Base-by-base conservation (phyloP, 2,888 invertebrate genomes). In the Aricia artaxerxes region DNA sequence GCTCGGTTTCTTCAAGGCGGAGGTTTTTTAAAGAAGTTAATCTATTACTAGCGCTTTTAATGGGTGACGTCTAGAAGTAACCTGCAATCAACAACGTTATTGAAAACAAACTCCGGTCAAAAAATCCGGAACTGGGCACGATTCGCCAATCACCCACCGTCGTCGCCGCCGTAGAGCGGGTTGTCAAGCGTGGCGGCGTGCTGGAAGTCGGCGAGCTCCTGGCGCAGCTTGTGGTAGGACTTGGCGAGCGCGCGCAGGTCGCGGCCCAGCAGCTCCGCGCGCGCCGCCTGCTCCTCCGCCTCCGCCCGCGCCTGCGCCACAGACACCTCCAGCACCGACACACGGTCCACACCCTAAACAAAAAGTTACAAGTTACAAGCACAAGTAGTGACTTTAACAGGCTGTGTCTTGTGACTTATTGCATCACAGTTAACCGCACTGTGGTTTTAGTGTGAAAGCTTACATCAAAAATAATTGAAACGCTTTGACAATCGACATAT, bases 271-370 rank as follows among this genome's bases (percentile, higher is more conserved):
- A 88, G 82, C 82, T 93, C 94, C 82, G 90, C 87, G 77, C 88
- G 87, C 0, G 86, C 81, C 0, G 89, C 85, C 6, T 90, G 91
- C 40, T 93, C 92, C 0, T 90, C 83, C 0, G 89, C 83, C 61
- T 94, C 94, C 0, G 92, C 95, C 31, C 95, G 89, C 0, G 92
- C 91, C 84, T 95, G 94, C 3, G 95, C 95, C 24, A 95, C 91
- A 1, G 95, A 93, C 35, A 95, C 90, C 83, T 95, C 95, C 4
- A 95, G 83, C 11, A 95, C 92, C 76, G 95, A 92, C 4, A 94
- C 84, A 0, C 94, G 88, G 78, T 94, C 93, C 83, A 92, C 80
- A 0, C 87, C 86, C 94, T 94, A 84, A n/a, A 24, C 24, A 9
- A 49, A 9, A 2, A 0, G 2, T 4, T 24, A n/a, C 57, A 16